Evolutionary conservation across 64 coral and sea anemone species (phyloP), one percentile per base, ranked within the genome.

Genomic region (Acropora yongei): DNA sequence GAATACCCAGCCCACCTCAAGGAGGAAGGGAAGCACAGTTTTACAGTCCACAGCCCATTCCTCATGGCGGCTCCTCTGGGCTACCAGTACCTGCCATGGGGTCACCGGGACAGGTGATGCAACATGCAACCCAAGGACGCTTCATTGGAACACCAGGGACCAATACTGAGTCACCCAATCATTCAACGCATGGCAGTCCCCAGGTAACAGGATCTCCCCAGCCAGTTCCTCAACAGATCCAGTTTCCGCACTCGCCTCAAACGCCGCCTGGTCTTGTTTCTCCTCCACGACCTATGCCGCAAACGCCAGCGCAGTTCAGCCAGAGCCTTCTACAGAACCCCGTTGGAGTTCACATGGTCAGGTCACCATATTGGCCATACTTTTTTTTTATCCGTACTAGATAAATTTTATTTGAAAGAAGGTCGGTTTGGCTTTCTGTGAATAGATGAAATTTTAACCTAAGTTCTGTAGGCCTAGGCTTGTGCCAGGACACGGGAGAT

Each of bases 301-400:
- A 85, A 16, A 41, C 17, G 4, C 45, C 75, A 48, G 44, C 49
- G 9, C 79, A n/a, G 13, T 49, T 6, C 11, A 61, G 71, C 18
- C 60, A 18, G 39, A 8, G 4, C n/a, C 16, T 19, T 49, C 6
- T 11, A 30, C 82, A 69, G 18, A 42, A 43, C 49, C 12, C 1
- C 42, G 2, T 84, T 45, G 82, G 82, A 85, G 14, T 65, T 14
- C 82, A 85, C 82, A 72, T 85, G 82, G 82, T 85, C 82, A 85
- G 82, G 16, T 19, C 82, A 72, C 82, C 82, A 71, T 85, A 85
- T 85, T 85, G 82, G 82, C 82, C 82, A 71, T 85, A 71, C 82
- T 71, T 43, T 42, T 49, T 72, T 49, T 72, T 19, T 19, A 17
- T 85, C 3, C 19, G 46, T 65, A 71, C n/a, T 68, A 7, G 6